These are phyloP conservation scores for Volucella inanis DNA, from an alignment of 2,888 invertebrate genomes.

Conservation along the genomic window DNA sequence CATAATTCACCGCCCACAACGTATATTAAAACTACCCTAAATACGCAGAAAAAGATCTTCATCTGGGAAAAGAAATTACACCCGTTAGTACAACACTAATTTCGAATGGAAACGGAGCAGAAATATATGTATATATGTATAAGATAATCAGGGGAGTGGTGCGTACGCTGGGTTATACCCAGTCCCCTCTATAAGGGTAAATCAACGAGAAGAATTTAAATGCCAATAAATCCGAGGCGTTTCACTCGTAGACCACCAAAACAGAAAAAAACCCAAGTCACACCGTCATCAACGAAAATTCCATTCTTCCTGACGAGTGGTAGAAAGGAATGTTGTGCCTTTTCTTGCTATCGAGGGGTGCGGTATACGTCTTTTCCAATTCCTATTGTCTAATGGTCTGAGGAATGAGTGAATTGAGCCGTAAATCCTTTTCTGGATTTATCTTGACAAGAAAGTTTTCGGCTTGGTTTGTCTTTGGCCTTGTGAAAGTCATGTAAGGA, in stretches of 20 bases:
- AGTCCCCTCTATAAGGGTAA: slow-evolving; percentile 75
- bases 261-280: slow-evolving; percentile 1
- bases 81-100: slow-evolving; percentile 9
- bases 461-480: slow-evolving; percentile 28
- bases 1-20: neutral
- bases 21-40: neutral
- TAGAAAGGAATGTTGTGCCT: slow-evolving; percentile 64
- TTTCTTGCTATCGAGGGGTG: slow-evolving; percentile 76
- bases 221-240: slow-evolving; percentile 79
- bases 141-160: slow-evolving; percentile 11
- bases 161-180: slow-evolving; percentile 2
- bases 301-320: slow-evolving; percentile 70
- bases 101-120: neutral
- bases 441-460: slow-evolving; percentile 70
- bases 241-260: slow-evolving; percentile 48
- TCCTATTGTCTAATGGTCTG: slow-evolving; percentile 63
- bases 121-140: neutral
- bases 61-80: slow-evolving; percentile 24
- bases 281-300: slow-evolving; percentile 47
- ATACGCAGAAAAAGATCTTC: slow-evolving; percentile 32
- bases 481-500: slow-evolving; percentile 49
- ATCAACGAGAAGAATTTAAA: slow-evolving; percentile 83
- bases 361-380: slow-evolving; percentile 64
- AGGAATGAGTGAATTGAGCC: slow-evolving; percentile 80
- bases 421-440: slow-evolving; percentile 82